Evolutionary conservation across 2,888 invertebrate genomes (phyloP).

Genomic region (Theristus sp.): DNA sequence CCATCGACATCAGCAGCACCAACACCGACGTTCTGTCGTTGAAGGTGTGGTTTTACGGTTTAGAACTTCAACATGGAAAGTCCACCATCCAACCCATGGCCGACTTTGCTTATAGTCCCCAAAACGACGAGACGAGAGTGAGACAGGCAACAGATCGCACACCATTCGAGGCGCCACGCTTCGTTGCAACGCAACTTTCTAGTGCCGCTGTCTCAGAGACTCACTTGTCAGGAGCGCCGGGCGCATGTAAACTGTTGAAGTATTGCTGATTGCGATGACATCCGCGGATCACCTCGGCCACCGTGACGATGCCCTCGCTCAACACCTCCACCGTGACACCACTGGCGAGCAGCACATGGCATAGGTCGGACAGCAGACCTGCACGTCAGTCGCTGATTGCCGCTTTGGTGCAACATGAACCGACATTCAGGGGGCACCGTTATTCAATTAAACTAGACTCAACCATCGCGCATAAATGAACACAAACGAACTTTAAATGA

Average conservation of each 20-base stretch:
- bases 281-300: slow-evolving; percentile 80
- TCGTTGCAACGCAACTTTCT: too few relatives aligned
- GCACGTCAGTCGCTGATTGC: slow-evolving; percentile 6
- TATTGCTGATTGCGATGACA: slow-evolving; percentile 74
- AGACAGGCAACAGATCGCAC: too few relatives aligned
- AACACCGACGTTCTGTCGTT: slow-evolving; percentile 68
- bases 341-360: slow-evolving; percentile 62
- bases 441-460: too few relatives aligned
- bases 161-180: too few relatives aligned
- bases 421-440: background rate
- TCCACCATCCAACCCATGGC: background rate
- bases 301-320: slow-evolving; percentile 78
- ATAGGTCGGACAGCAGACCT: slow-evolving; percentile 54
- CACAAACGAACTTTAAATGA: too few relatives aligned
- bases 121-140: too few relatives aligned
- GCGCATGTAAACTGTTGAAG: slow-evolving; percentile 64
- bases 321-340: slow-evolving; percentile 77
- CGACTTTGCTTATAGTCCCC: too few relatives aligned
- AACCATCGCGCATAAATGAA: too few relatives aligned
- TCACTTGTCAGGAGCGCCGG: background rate
- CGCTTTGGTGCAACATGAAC: too few relatives aligned
- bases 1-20: slow-evolving; percentile 89
- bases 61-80: background rate
- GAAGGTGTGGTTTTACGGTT: too few relatives aligned
- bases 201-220: too few relatives aligned